A percentile compares a stretch with the other conserved stretches of the same genome.
Evolutionary conservation across 2,797 vertebrate genomes (phyloP).

Genomic region (Pipistrellus kuhlii): DNA sequence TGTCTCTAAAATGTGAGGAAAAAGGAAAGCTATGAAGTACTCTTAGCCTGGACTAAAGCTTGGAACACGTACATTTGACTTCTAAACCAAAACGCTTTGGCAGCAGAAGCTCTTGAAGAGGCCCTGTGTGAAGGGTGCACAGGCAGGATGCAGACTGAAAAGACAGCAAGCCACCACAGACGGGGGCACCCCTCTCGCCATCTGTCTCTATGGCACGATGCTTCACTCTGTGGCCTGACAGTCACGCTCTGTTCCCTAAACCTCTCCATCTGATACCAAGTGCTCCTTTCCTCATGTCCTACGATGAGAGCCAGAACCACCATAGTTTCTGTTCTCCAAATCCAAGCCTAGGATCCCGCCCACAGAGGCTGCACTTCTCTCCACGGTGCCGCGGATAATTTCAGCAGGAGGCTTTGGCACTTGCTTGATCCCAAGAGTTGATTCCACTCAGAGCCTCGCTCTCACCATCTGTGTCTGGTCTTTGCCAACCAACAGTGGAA

Average conservation of each 20-base stretch:
- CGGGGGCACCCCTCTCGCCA: constrained; percentile 53
- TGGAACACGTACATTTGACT: constrained; percentile 55
- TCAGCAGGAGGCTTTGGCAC: constrained; percentile 21
- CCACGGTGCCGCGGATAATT: not conserved
- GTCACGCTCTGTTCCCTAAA: constrained; percentile 60
- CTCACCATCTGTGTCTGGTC: constrained; percentile 67
- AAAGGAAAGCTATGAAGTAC: constrained; percentile 34
- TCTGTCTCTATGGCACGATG: constrained; percentile 64
- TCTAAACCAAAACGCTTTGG: constrained; percentile 63
- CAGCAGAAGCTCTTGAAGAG: constrained; percentile 30
- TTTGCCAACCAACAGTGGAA: constrained; percentile 60
- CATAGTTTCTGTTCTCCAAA: constrained; percentile 10
- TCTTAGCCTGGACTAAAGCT: constrained; percentile 25
- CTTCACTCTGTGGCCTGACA: constrained; percentile 71
- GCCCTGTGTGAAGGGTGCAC: not conserved
- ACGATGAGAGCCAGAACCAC: not conserved
- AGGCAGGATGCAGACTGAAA: not conserved
- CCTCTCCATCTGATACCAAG: constrained; percentile 77
- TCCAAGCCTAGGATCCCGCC: constrained; percentile 40
- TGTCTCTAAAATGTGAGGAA: constrained; percentile 40
- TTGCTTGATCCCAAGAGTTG: constrained; percentile 25
- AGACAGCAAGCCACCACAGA: constrained; percentile 32
- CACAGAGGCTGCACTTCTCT: not conserved
- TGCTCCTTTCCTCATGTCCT: not conserved
- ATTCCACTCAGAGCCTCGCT: not conserved